Evolutionary conservation across 2,888 invertebrate species (phyloP), one percentile per base, ranked within the genome.

Genomic region (Athripsodes cinereus): DNA sequence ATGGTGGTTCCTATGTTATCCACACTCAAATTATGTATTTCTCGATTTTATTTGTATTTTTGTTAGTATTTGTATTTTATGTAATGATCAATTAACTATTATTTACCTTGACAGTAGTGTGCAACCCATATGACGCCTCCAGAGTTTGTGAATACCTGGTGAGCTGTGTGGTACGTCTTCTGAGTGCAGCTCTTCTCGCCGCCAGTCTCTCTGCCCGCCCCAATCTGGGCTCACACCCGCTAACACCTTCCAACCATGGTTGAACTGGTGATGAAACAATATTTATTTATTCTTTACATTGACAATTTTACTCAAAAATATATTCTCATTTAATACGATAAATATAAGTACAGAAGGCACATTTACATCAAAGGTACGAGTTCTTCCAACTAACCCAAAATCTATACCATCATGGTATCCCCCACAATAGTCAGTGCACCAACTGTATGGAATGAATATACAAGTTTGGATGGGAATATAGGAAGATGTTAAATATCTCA

Each of bases 141-240:
- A 53, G 26, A 21, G 22, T 21, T 73, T 67, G 6, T 68, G 66
- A 40, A 40, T 11, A 74, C 64, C 10, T 72, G 65, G 0, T 70
- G 66, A 55, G 72, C 70, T 72, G 69, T 2, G 69, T 71, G 5
- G 76, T 73, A 35, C 75, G 75, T n/a, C 77, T 66, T 10, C 78
- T 68, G 53, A 78, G 63, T 8, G 78, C 76, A 0, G 76, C 76
- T 8, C 75, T 69, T 0, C 78, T 73, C 13, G 75, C 62, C 18
- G 74, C 75, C 3, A 78, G 65, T 1, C 78, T 66, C 1, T 74
- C 72, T 1, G 74, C 74, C 0, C 78, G 70, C 1, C 21, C 58
- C 18, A 50, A 26, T 13, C 54, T n/a, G 5, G 55, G 35, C 22
- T 54, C 54, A 10, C 35, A 22, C 18, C 51, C 34, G 18, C 55